Base-by-base conservation (phyloP, 1,140 invertebrate genomes). In the Medauroidea extradentata region DNA sequence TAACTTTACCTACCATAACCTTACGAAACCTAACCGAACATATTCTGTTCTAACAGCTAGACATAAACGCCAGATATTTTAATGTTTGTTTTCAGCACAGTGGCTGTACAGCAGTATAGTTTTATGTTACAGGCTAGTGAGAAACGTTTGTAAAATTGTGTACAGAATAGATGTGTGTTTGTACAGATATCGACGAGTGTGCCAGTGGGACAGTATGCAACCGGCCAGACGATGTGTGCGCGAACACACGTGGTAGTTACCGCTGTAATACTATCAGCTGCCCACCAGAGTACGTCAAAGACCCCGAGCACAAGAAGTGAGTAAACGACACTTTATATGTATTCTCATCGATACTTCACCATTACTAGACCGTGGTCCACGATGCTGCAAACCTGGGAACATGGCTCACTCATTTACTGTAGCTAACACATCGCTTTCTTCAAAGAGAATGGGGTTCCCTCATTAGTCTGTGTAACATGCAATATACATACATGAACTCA, bases 131-230 rank as follows among this genome's bases (percentile, higher is more conserved):
- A n/a, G 11, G 0, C 13, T 46, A 14, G 11, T 18, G 29, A 11
- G n/a, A 11, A 39, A 55, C 19, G 9, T 55, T 19, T 7, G 8
- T 25, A 7, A 2, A 52, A 14, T n/a, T 14, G 18, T 11, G 2
- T 44, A 57, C 16, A 51, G n/a, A 23, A 44, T 14, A 21, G 2
- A 25, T 14, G 46, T 16, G 14, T 29, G 46, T 43, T 60, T 53
- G 73, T 74, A 9, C 66, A 87, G 94, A 97, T 77, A 88, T 96
- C 61, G 87, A 97, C 71, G 94, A 97, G 74, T 97, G 94, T 68
- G 76, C 80, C n/a, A 72, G 72, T 1, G 79, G 78, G 3, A 78
- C 78, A 9, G 78, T 83, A 1, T 88, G 86, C 60, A 82, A 79
- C 55, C 81, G 81, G 34, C 63, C 73, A 0, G 85, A 89, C 50